phyloP scores from a whole-genome alignment of 2,797 vertebrate species.

The Squalus acanthias region DNA sequence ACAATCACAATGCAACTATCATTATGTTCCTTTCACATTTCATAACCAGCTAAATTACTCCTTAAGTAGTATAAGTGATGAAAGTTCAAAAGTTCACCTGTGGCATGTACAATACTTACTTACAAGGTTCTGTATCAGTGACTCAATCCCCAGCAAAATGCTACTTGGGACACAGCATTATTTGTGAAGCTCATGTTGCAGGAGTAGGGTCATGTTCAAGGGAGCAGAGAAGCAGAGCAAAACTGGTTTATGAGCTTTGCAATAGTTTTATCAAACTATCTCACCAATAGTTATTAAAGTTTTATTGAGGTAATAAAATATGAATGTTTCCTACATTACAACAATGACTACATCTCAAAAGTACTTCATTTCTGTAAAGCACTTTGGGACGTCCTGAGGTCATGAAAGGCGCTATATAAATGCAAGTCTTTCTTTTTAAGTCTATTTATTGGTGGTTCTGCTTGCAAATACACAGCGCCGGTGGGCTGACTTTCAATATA shows the following conservation, averaged over 20 bases:
- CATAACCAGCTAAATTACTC: neutral
- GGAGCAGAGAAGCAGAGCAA: neutral
- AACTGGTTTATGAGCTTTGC: neutral
- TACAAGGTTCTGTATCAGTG: neutral
- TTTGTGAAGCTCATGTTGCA: neutral
- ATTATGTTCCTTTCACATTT: neutral
- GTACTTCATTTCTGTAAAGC: neutral
- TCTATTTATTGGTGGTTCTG: neutral
- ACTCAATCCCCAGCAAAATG: neutral
- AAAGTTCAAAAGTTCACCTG: neutral
- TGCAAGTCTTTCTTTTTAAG: neutral
- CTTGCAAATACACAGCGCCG: neutral
- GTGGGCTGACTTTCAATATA: neutral
- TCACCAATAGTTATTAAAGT: neutral
- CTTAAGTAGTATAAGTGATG: neutral
- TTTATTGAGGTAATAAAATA: constrained; percentile 7
- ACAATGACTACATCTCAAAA: neutral
- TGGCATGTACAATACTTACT: neutral
- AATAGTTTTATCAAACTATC: neutral
- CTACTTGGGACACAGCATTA: neutral
- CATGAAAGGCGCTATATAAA: neutral
- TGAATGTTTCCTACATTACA: neutral
- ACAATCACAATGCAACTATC: neutral
- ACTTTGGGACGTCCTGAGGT: neutral
- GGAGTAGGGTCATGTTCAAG: neutral